phyloP scores from a whole-genome alignment of 1,140 invertebrate species.

The Drosophila cardini region DNA sequence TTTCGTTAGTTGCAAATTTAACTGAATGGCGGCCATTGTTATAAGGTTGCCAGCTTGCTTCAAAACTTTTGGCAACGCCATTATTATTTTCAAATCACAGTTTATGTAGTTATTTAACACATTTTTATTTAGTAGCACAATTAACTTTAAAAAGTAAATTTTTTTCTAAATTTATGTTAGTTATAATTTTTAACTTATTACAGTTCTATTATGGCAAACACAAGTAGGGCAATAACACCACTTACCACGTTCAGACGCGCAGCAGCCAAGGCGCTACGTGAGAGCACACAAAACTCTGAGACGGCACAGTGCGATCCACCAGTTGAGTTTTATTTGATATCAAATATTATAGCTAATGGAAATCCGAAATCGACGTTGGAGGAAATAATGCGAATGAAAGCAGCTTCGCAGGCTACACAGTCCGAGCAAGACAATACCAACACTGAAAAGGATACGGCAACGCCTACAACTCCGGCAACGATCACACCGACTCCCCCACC shows the following conservation, averaged over 20 bases:
- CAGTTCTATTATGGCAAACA: not conserved
- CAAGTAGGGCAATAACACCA: not conserved
- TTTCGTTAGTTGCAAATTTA: not conserved
- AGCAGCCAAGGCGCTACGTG: not conserved
- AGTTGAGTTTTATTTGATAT: not conserved
- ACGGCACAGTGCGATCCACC: not conserved
- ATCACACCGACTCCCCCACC: not conserved
- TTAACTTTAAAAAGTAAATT: too few species aligned
- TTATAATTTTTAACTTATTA: not conserved
- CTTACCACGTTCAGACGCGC: not conserved
- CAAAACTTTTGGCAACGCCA: not conserved
- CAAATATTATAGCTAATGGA: not conserved
- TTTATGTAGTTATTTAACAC: not conserved
- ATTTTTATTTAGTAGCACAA: too few species aligned
- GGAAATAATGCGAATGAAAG: not conserved
- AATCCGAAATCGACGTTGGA: not conserved
- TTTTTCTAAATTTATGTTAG: too few species aligned
- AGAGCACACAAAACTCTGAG: not conserved
- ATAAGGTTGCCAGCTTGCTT: not conserved
- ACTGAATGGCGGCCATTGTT: not conserved
- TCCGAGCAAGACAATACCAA: not conserved
- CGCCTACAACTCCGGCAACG: not conserved
- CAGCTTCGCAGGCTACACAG: not conserved
- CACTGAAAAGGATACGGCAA: not conserved
- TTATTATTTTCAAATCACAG: too few species aligned